Evolutionary conservation across 2,113 vertebrate genomes (phyloP), one percentile per base, ranked within the genome.

Genomic region (Castor canadensis): DNA sequence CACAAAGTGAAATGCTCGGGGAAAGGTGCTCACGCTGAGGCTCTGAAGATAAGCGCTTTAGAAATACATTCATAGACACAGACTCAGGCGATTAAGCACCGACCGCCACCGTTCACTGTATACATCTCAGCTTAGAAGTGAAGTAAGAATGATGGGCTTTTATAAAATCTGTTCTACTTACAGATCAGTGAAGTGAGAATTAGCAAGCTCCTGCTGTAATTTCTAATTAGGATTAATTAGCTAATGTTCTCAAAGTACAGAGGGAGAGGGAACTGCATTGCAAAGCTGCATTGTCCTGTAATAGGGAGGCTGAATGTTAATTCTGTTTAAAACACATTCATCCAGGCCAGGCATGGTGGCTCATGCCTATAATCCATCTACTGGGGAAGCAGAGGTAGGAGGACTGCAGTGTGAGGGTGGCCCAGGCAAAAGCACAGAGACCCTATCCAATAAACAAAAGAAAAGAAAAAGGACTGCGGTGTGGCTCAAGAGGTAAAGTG

Each of bases 191-290:
- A 93, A 67, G 87, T 96, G 95, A 93, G 89, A 91, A 87, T 76
- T 89, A 87, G 93, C 72, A 20, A 94, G 82, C 84, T 60, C 82
- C 91, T 83, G 54, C 87, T 86, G 5, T 89, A 76, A 81, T 85
- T 89, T 94, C 94, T 94, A 90, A 93, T 96, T 69, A 92, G 95
- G 87, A 96, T 96, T 96, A 96, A 97, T 98, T 94, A 89, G 75
- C 60, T 91, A 91, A 91, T 64, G 49, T 83, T 75, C 80, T 93
- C 45, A 69, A 95, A 94, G 81, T 75, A 91, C 43, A 49, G 26
- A 86, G 20, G 4, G 13, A 71, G 24, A 73, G 54, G 60, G 69
- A 95, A 69, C 64, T 62, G 26, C 2, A 54, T 30, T 40, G 24
- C 8, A 38, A 69, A n/a, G 71, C 5, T 89, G 91, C 43, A 38